Evolutionary conservation across 2,888 invertebrate genomes (phyloP).

Genomic region (Cryptophagus acutangulus): DNA sequence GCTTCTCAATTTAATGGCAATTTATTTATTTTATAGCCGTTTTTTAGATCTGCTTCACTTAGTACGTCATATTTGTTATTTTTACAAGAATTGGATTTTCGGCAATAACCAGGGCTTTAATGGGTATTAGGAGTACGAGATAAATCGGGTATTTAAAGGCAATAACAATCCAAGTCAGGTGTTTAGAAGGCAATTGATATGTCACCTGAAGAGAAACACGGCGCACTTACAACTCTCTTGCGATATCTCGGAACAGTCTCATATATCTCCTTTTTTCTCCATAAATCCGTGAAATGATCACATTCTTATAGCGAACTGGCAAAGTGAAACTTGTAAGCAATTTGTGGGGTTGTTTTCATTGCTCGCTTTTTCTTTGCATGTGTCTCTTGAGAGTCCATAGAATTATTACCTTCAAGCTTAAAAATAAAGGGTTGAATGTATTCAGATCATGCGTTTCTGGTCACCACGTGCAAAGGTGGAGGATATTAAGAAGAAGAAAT

Average conservation of each 20-base stretch:
- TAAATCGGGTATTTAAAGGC: too few relatives aligned
- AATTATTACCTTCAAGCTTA: neutral
- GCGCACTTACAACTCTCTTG: constrained; percentile 34
- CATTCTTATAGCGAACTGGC: constrained; percentile 35
- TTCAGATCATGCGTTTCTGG: too few relatives aligned
- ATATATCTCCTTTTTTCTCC: constrained; percentile 42
- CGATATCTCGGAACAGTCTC: constrained; percentile 33
- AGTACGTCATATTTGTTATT: too few relatives aligned
- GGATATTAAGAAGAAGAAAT: too few relatives aligned
- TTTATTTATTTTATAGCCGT: constrained; percentile 2
- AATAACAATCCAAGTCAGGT: constrained; percentile 40
- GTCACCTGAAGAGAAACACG: constrained; percentile 40
- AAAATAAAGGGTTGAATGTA: too few relatives aligned
- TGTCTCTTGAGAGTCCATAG: neutral
- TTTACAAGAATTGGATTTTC: too few relatives aligned
- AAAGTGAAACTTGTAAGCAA: constrained; percentile 43
- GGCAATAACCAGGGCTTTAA: too few relatives aligned
- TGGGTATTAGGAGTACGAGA: constrained; percentile 1
- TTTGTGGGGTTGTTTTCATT: constrained; percentile 40
- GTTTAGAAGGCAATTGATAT: constrained; percentile 38
- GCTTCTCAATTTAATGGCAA: constrained; percentile 34
- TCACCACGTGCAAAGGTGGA: too few relatives aligned
- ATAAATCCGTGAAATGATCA: constrained; percentile 42
- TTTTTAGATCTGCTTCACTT: constrained; percentile 26
- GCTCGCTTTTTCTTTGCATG: constrained; percentile 2